Evolutionary conservation across 2,797 vertebrate genomes (phyloP), one percentile per base, ranked within the genome.

Genomic region (Sitta carolinensis): DNA sequence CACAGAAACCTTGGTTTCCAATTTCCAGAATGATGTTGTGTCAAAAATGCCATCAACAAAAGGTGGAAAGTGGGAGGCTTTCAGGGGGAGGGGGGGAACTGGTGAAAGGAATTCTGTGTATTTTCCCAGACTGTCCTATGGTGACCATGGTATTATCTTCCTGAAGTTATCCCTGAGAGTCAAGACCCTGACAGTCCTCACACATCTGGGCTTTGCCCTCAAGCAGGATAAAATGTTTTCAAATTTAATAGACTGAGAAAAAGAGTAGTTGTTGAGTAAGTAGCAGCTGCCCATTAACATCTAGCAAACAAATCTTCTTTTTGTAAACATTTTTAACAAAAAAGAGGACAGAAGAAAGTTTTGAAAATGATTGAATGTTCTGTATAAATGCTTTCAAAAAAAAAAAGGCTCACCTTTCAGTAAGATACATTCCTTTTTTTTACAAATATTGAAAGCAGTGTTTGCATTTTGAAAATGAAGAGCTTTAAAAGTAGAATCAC

Each of bases 1-100:
- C 82, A 77, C 59, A 51, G 72, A 42, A 89, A 55, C 61, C 32
- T 77, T 58, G 68, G 87, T 94, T 90, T 96, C 82, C 72, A 91
- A 18, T 95, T 94, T 92, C 91, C 61, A 93, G 62, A 70, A 72
- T 40, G 36, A 52, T 74, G 59, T 2, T 48, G 23, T 67, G 86
- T 95, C 90, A 88, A 92, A 96, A 95, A 93, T 70, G 7, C 80
- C 61, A 87, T 64, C 17, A 82, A 89, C 38, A 82, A 89, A 93
- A 82, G 57, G 45, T 61, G n/a, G 74, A 86, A 92, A 63, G 45
- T 18, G 16, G 34, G 14, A 76, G 25, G 42, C 17, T 82, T 88
- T 67, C 64, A 67, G 34, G 18, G 43, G 32, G 27, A 90, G 64
- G 45, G 6, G 6, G 19, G 70, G 70, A 84, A 19, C 34, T 63